Conservation (phyloP, 1,140 invertebrate species). For the Eubasilissa regina region DNA sequence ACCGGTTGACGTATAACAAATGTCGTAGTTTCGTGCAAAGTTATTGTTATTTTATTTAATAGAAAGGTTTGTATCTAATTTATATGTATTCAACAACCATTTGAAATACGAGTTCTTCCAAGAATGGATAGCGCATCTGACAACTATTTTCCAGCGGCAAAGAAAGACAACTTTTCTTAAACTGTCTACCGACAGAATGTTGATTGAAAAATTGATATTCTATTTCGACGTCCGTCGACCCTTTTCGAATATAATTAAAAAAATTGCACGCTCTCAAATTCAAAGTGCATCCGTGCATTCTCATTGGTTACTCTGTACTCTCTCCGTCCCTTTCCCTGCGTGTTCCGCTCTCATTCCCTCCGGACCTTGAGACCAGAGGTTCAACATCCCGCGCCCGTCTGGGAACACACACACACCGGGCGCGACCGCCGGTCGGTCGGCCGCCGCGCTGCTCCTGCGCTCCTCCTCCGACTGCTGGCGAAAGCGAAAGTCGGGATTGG, state of each 20-base stretch:
- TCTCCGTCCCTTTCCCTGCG: conserved; percentile 10
- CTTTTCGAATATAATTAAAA: neutral
- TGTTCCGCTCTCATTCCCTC: conserved; percentile 42
- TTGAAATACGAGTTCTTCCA: too few relatives aligned
- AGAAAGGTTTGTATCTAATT: too few relatives aligned
- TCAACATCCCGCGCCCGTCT: conserved; percentile 55
- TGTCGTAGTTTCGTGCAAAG: too few relatives aligned
- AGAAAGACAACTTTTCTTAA: too few relatives aligned
- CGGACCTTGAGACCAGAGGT: conserved; percentile 55
- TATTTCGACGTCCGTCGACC: conserved; percentile 20
- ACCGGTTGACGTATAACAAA: too few relatives aligned
- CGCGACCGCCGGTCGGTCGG: conserved; percentile 1
- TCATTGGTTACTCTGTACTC: conserved; percentile 38
- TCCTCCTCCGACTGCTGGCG: neutral
- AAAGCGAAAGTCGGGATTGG: neutral
- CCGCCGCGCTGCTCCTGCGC: neutral
- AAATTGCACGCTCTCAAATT: conserved; percentile 28
- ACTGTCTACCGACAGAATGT: conserved; percentile 3
- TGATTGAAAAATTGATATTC: conserved; percentile 19
- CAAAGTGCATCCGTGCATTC: conserved; percentile 17
- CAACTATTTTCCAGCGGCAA: neutral
- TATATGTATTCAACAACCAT: too few relatives aligned
- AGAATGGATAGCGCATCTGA: neutral
- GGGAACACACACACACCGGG: conserved; percentile 32
- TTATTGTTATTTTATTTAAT: too few relatives aligned